phyloP scores from a whole-genome alignment of 2,888 invertebrate genomes.

The Cyaniris semiargus region DNA sequence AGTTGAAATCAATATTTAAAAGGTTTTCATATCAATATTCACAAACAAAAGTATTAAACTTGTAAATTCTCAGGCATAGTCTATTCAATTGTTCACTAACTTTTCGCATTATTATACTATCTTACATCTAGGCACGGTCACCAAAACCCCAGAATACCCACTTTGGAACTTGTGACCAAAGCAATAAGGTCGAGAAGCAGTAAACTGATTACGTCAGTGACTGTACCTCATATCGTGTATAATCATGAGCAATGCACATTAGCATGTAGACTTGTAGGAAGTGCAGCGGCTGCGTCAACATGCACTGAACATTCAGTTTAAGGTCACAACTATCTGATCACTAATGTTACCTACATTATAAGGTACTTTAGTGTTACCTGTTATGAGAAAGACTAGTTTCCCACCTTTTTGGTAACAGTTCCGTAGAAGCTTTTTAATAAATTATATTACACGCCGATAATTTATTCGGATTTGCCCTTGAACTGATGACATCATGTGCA shows the following conservation, averaged over 20 bases:
- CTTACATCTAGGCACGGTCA: background rate
- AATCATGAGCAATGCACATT: background rate
- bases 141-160: background rate
- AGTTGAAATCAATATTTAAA: too few relatives aligned
- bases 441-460: too few relatives aligned
- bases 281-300: conserved; percentile 37
- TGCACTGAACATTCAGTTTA: conserved; percentile 14
- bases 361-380: too few relatives aligned
- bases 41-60: too few relatives aligned
- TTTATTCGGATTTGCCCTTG: too few relatives aligned
- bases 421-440: too few relatives aligned
- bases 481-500: too few relatives aligned
- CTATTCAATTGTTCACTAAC: background rate
- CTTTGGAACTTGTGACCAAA: background rate
- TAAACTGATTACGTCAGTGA: background rate
- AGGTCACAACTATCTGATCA: conserved; percentile 24
- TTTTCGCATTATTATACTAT: conserved; percentile 10
- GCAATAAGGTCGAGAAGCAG: background rate
- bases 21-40: too few relatives aligned
- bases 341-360: background rate
- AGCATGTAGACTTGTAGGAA: conserved; percentile 40
- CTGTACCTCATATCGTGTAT: background rate
- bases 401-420: too few relatives aligned
- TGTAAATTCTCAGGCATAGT: background rate
- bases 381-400: too few relatives aligned